Percentiles rank a stretch among this genome's conserved stretches.
phyloP scores from a whole-genome alignment of 2,888 invertebrate genomes.

The Laothoe populi region DNA sequence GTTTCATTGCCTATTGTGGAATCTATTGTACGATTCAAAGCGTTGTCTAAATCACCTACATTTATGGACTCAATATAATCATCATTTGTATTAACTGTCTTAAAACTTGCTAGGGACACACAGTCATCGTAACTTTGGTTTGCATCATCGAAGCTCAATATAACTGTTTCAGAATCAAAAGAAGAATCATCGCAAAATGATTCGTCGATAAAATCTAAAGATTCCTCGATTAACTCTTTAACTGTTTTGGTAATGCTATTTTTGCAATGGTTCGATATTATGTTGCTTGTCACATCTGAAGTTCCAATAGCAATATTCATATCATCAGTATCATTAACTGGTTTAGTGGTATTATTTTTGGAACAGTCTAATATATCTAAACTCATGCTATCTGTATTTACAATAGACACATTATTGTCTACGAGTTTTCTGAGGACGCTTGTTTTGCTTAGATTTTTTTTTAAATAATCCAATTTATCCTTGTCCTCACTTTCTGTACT shows the following conservation, averaged over 20 bases:
- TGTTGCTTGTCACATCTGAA: background rate
- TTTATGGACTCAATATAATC: slow-evolving; percentile 40
- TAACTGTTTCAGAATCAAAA: slow-evolving; percentile 48
- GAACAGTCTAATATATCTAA: background rate
- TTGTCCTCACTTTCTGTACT: background rate
- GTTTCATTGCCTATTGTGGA: slow-evolving; percentile 46
- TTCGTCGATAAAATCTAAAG: slow-evolving; percentile 50
- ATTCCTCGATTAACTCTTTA: slow-evolving; percentile 58
- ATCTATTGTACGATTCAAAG: slow-evolving; percentile 51
- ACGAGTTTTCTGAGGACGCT: slow-evolving; percentile 35
- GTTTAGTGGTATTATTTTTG: slow-evolving; percentile 17
- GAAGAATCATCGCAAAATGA: slow-evolving; percentile 37
- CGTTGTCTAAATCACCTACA: slow-evolving; percentile 45
- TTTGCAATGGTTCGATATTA: background rate
- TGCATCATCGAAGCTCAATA: slow-evolving; percentile 43
- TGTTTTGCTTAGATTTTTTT: slow-evolving; percentile 35
- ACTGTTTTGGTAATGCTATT: slow-evolving; percentile 42
- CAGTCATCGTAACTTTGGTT: slow-evolving; percentile 36
- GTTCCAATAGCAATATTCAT: background rate
- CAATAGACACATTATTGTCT: background rate
- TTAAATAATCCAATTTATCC: background rate
- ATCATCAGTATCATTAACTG: background rate
- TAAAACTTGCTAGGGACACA: slow-evolving; percentile 48
- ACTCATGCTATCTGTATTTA: background rate
- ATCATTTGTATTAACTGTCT: slow-evolving; percentile 46